Base-by-base conservation (phyloP, 2,888 invertebrate genomes). In the Parnassius glacialis region DNA sequence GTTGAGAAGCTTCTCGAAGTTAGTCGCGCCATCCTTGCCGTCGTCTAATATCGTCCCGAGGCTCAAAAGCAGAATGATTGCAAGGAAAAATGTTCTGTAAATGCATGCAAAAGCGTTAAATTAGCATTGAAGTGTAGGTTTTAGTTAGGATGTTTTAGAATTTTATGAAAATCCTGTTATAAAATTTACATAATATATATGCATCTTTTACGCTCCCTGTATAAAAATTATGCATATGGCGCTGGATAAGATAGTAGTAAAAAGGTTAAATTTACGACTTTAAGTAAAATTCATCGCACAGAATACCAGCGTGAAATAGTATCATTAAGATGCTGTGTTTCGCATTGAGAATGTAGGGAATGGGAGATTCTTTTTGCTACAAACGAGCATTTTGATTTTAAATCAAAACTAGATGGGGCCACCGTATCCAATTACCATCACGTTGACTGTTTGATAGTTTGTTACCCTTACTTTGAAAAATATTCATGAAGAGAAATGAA, bases 1-100 rank as follows among this genome's bases (percentile, higher is more conserved):
- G 65, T 87, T 87, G 52, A 92, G 86, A 60, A 91, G 76, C 67
- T 87, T 91, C 72, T 90, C 90, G 72, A 90, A 90, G 71, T 89
- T 90, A 0, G 85, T 87, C n/a, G 69, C 67, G 12, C 87, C 90
- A 68, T 89, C 90, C 57, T 83, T 86, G 0, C 84, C 86, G 67
- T 90, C 90, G 68, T 91, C 90, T 57, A 90, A 74, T 42, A 86
- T 71, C 3, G 92, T 91, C 5, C 91, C 92, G 63, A 92, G 70
- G 57, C 83, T 81, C 13, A 91, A 75, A 50, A 90, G 74, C 48
- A 90, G 73, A 44, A 85, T 65, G 59, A 92, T 68, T 41, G 83
- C 88, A 50, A 90, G 77, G 81, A 91, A 90, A 67, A 92, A 90
- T 64, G 91, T 83, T 67, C 92, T 92, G 86, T 58, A 62, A 62